These are phyloP conservation scores for Heliconius nattereri DNA, from an alignment of 1,140 invertebrate species.

Conservation along the genomic window DNA sequence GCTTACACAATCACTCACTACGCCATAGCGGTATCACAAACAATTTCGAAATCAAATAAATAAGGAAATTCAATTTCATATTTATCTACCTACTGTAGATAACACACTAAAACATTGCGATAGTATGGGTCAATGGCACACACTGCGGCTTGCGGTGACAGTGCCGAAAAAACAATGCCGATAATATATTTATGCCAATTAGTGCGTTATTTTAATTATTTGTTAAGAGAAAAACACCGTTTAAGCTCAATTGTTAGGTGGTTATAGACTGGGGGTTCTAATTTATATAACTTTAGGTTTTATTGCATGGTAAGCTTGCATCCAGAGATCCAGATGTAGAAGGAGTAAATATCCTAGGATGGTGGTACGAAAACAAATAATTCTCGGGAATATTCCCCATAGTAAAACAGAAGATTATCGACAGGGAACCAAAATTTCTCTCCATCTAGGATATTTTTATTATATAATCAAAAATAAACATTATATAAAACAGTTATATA, in stretches of 20 bases:
- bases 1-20: neutral
- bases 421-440: no score
- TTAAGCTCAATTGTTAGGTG: neutral
- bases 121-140: slow-evolving; percentile 6
- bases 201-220: neutral
- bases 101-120: neutral
- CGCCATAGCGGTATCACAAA: neutral
- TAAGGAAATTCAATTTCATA: slow-evolving; percentile 8
- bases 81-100: neutral
- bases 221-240: neutral
- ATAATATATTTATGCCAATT: neutral
- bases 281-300: neutral
- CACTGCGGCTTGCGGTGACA: neutral
- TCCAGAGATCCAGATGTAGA: no score
- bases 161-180: slow-evolving; percentile 4
- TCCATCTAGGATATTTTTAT: no score
- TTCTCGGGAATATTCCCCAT: no score
- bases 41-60: neutral
- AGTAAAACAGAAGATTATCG: no score
- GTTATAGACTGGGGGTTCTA: neutral
- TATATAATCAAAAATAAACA: no score
- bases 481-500: neutral
- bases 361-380: no score
- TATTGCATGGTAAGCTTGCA: no score
- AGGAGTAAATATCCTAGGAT: no score